Conservation (phyloP, 2,888 invertebrate genomes). For the Hydrotaea cyrtoneurina region DNA sequence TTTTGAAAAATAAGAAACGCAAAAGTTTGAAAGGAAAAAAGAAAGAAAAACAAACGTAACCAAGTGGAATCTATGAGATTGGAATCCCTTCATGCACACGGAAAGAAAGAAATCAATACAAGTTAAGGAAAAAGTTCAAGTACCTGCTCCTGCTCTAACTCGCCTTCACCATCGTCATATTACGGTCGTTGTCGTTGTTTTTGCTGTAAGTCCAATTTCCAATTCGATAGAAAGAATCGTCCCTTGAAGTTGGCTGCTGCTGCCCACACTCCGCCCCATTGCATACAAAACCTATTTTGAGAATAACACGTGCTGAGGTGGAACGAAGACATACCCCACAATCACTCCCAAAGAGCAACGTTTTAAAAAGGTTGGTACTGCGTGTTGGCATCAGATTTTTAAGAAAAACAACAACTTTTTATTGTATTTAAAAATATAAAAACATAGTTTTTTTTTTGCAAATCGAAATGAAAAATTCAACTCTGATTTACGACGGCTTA, state of each 20-base stretch:
- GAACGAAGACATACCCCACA: neutral
- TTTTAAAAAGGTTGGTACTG: neutral
- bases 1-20: conserved; percentile 54
- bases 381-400: no score
- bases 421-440: no score
- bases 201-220: neutral
- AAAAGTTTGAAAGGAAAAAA: no score
- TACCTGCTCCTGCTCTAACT: conserved; percentile 29
- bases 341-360: conserved; percentile 18
- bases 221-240: neutral
- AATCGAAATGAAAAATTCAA: no score
- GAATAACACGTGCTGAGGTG: conserved; percentile 56
- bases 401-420: no score
- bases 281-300: neutral
- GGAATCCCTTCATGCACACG: neutral
- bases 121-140: conserved; percentile 37
- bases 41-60: neutral
- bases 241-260: conserved; percentile 2
- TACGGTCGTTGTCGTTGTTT: conserved; percentile 45
- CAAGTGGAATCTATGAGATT: neutral
- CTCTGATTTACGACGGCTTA: no score
- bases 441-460: no score
- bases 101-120: conserved; percentile 57
- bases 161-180: conserved; percentile 40
- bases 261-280: neutral